Base-by-base conservation (phyloP, 1,140 invertebrate genomes). In the Ylistrum balloti region DNA sequence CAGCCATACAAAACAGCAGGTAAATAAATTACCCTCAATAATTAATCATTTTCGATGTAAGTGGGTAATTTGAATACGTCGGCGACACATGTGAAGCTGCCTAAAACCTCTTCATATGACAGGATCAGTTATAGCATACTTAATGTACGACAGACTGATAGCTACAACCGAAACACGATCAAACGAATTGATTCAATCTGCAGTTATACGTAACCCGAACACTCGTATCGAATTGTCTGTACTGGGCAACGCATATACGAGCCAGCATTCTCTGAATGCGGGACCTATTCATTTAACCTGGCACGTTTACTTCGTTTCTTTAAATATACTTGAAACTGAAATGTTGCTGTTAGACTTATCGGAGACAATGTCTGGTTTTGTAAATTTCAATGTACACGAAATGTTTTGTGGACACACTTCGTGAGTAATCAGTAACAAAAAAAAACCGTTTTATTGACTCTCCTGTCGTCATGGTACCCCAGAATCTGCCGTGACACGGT, bases 21-120 rank as follows among this genome's bases (percentile, higher is more conserved):
- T 74, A 74, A 28, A 74, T 74, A 74, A 74, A 74, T 74, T 74
- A 28, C 28, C 56, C 56, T 74, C 15, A 74, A 74, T 74, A 74
- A 74, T 74, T 74, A 74, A 74, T 74, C 56, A 74, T 74, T 74
- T n/a, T 28, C 22, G 56, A 74, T 74, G 56, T 74, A 74, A 74
- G 56, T 74, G 56, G 56, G 56, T 74, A 74, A 74, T 74, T 74
- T 74, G 56, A 74, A 74, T 74, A 74, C n/a, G 22, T 74, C 22
- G 56, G 56, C 56, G 56, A 74, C 56, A 74, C 56, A 74, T 74
- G 56, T 74, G 56, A 74, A 74, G 56, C 56, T 74, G 56, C 56
- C 28, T 28, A 28, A 74, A 74, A 74, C 22, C 56, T n/a, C 56
- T 74, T n/a, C 56, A 74, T 74, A n/a, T 74, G 56, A 74, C 56